phyloP scores from a whole-genome alignment of 1,140 invertebrate genomes.

The Drosophila sp. region DNA sequence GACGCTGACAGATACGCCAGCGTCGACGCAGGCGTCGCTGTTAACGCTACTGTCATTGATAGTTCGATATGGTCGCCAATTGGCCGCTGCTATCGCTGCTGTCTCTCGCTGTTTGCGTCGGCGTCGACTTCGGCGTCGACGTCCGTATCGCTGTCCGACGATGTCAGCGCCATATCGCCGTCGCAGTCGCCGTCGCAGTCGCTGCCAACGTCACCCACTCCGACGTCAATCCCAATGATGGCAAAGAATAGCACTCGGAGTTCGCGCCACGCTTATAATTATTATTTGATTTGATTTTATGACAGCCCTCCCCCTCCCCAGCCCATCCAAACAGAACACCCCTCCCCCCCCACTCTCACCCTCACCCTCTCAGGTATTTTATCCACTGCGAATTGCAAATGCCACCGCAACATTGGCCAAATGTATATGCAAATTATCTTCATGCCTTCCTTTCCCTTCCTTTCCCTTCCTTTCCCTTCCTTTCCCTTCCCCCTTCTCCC shows the following conservation, averaged over 20 bases:
- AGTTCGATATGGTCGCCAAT: conserved; percentile 20
- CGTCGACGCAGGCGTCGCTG: conserved; percentile 6
- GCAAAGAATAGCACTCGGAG: conserved; percentile 45
- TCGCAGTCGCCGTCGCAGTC: conserved; percentile 4
- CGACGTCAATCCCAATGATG: conserved; percentile 61
- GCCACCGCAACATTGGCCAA: conserved; percentile 2
- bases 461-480: no score
- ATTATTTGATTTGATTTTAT: conserved; percentile 70
- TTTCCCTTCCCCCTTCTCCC: neutral
- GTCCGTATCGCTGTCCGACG: neutral
- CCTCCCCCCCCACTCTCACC: neutral
- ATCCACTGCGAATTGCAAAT: conserved; percentile 47
- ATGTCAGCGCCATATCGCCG: neutral
- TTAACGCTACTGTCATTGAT: conserved; percentile 22
- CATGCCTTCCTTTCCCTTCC: no score
- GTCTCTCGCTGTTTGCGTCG: neutral
- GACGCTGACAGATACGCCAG: conserved; percentile 9
- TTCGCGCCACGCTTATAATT: conserved; percentile 64
- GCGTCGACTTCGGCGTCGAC: neutral
- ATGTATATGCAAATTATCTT: conserved; percentile 17
- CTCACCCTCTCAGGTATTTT: neutral
- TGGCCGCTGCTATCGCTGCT: conserved; percentile 8
- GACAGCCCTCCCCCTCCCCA: neutral
- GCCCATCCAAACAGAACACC: no score
- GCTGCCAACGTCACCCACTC: neutral